Percentiles rank a stretch among this genome's conserved stretches.
phyloP scores from a whole-genome alignment of 2,113 vertebrate species.

The Bufo bufo region DNA sequence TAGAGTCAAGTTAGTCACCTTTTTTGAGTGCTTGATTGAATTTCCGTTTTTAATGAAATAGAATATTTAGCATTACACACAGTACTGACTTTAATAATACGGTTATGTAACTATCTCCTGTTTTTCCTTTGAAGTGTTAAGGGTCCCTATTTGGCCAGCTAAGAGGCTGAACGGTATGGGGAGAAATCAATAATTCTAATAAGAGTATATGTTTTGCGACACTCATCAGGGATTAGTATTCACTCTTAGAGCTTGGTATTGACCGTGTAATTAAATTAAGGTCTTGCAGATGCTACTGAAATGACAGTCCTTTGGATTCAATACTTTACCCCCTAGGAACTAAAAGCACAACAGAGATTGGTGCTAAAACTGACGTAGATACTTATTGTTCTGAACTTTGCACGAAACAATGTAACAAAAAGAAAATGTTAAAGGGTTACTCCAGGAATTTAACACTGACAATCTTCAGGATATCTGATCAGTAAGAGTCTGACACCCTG shows the following conservation, averaged over 20 bases:
- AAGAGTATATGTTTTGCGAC: not conserved
- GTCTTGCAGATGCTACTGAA: not conserved
- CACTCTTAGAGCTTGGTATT: not conserved
- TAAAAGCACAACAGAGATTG: not conserved
- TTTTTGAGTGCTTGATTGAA: too few relatives aligned
- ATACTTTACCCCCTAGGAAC: not conserved
- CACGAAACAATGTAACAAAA: not conserved
- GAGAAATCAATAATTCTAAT: conserved; percentile 6
- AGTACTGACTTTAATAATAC: not conserved
- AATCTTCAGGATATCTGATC: too few relatives aligned
- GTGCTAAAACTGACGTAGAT: not conserved
- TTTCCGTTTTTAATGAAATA: too few relatives aligned
- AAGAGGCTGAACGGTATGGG: not conserved
- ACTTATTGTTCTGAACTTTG: not conserved
- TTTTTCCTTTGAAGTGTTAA: not conserved
- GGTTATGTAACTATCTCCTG: not conserved
- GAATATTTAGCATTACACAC: not conserved
- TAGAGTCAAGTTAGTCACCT: too few relatives aligned
- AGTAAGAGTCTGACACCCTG: too few relatives aligned
- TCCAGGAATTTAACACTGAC: not conserved
- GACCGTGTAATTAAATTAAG: not conserved
- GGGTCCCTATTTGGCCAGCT: not conserved
- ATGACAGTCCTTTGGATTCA: not conserved
- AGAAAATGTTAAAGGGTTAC: not conserved
- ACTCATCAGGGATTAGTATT: not conserved